Evolutionary conservation across 2,113 vertebrate genomes (phyloP), one percentile per base, ranked within the genome.

Genomic region (Platichthys stellatus): DNA sequence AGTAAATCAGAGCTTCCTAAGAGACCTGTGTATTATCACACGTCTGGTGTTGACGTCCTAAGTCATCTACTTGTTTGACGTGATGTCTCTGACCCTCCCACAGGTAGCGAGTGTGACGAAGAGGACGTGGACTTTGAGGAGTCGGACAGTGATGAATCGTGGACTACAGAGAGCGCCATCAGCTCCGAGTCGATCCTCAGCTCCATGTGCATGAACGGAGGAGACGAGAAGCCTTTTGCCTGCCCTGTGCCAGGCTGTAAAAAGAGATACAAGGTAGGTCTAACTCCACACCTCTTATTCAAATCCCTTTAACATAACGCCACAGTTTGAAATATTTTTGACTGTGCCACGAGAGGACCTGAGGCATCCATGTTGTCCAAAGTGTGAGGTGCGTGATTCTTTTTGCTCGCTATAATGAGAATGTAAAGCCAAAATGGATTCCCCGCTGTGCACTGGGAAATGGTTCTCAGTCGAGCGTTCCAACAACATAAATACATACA

Each of bases 131-230:
- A 99, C 85, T 99, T 97, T 23, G 97, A 99, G 92, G 97, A 98
- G 90, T 99, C 98, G 1, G 98, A 99, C 94, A 99, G 98, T 45
- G 97, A 98, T 6, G 97, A 99, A 88, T 99, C 98, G 49, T 99
- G 98, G 98, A 99, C 98, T 85, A 98, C 97, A 17, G 98, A 99
- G 96, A 98, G 97, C 77, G 97, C 98, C 92, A 98, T 99, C 95
- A 99, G 97, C 94, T 98, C 98, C 0, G 97, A 99, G 93, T 97
- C 97, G 86, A 99, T 99, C 93, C 96, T 99, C 84, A 98, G 98
- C 86, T 98, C 97, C 71, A 98, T 98, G 97, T 98, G 96, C 93
- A 99, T 98, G 97, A 98, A 99, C 2, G 97, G 97, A 84, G 98
- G 96, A 10, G 98, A 99, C 49, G 98, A 99, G 90, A 99, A 99